phyloP scores from a whole-genome alignment of 2,888 invertebrate species.

The Drosophila stalkeri region DNA sequence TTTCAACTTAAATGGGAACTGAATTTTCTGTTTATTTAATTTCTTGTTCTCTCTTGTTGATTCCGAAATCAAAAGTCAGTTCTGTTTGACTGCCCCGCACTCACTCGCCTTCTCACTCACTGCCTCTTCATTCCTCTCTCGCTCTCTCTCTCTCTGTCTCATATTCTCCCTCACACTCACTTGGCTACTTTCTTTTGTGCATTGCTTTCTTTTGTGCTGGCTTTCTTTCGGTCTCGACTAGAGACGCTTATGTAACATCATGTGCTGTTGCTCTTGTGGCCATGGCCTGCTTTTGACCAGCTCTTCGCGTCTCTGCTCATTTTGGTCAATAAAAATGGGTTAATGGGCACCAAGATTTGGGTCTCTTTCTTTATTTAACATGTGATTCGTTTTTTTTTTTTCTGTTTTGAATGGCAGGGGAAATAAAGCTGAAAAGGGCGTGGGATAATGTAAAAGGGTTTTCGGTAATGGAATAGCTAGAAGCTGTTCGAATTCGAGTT shows the following conservation, averaged over 20 bases:
- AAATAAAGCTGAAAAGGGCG: conserved; percentile 1
- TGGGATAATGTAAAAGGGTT: neutral
- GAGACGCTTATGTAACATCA: conserved; percentile 54
- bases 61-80: conserved; percentile 73
- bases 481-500: neutral
- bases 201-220: conserved; percentile 44
- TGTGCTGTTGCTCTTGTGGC: conserved; percentile 31
- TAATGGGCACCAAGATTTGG: conserved; percentile 55
- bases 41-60: conserved; percentile 40
- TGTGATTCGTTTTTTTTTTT: neutral
- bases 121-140: neutral
- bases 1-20: neutral
- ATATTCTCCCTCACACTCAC: neutral
- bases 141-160: conserved; percentile 5
- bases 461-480: neutral
- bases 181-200: conserved; percentile 54
- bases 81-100: conserved; percentile 16
- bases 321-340: conserved; percentile 72
- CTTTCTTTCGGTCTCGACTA: conserved; percentile 39
- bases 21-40: conserved; percentile 3
- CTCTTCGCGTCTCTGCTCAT: conserved; percentile 23
- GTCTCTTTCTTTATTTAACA: conserved; percentile 3
- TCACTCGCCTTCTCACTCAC: neutral
- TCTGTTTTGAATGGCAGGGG: neutral
- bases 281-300: conserved; percentile 71